phyloP scores from a whole-genome alignment of 1,140 invertebrate genomes.

The Carposina sasakii region DNA sequence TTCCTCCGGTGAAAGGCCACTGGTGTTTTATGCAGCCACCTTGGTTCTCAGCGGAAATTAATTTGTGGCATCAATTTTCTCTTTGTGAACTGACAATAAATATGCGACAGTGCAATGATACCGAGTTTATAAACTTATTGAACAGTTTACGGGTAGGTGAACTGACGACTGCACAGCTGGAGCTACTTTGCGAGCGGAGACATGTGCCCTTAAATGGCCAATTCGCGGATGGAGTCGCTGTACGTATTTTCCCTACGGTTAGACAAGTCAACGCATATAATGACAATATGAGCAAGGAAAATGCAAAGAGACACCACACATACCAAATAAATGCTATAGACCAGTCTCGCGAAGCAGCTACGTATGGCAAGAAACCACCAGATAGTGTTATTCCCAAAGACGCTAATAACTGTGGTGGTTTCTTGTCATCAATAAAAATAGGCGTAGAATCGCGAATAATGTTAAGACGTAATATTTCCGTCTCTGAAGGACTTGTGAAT shows the following conservation, averaged over 20 bases:
- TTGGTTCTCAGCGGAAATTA: slow-evolving; percentile 12
- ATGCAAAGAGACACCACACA: neutral
- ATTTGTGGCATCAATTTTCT: slow-evolving; percentile 19
- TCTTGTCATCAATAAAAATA: slow-evolving; percentile 16
- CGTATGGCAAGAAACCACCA: slow-evolving; percentile 21
- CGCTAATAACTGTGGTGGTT: slow-evolving; percentile 21
- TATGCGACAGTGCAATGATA: slow-evolving; percentile 20
- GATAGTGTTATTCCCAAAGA: slow-evolving; percentile 20
- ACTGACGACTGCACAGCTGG: slow-evolving; percentile 16
- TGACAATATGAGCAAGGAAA: slow-evolving; percentile 20
- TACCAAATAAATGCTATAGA: slow-evolving; percentile 22
- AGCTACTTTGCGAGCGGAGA: slow-evolving; percentile 19
- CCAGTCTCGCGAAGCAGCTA: slow-evolving; percentile 19
- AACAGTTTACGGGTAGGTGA: slow-evolving; percentile 25
- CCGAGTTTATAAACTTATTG: slow-evolving; percentile 25
- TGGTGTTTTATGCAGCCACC: slow-evolving; percentile 27
- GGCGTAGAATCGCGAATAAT: slow-evolving; percentile 22
- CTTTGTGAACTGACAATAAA: slow-evolving; percentile 18
- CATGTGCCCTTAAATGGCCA: slow-evolving; percentile 16
- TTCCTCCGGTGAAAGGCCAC: slow-evolving; percentile 25
- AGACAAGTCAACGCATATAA: slow-evolving; percentile 30
- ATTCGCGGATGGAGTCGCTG: slow-evolving; percentile 24
- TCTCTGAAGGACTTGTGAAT: slow-evolving; percentile 28
- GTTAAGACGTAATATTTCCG: slow-evolving; percentile 22
- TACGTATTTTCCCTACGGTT: slow-evolving; percentile 24